phyloP scores from a whole-genome alignment of 2,113 vertebrate genomes.

The Neogale vison region DNA sequence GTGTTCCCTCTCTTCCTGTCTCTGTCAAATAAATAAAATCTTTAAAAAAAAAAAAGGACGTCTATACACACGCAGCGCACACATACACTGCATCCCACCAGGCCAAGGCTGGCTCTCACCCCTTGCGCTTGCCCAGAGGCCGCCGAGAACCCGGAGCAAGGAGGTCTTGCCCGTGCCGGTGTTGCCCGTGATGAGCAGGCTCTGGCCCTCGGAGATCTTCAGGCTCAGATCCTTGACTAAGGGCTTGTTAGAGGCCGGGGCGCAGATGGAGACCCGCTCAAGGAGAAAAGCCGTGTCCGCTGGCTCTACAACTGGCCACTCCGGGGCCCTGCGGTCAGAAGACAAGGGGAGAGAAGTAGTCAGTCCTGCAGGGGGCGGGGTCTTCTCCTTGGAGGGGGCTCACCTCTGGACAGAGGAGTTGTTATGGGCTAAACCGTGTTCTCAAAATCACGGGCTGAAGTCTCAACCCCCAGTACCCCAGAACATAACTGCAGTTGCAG shows the following conservation, averaged over 20 bases:
- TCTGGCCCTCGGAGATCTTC: constrained; percentile 89
- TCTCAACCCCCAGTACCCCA: not conserved
- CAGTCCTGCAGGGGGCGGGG: no score
- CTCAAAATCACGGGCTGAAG: not conserved
- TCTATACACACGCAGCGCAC: not conserved
- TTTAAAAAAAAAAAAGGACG: no score
- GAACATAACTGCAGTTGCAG: not conserved
- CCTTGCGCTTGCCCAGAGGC: constrained; percentile 90
- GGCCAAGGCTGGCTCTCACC: constrained; percentile 85
- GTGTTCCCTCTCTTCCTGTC: no score
- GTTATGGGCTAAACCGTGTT: not conserved
- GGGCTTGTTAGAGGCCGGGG: constrained; percentile 89
- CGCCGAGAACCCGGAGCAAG: constrained; percentile 92
- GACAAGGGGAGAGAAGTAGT: not conserved
- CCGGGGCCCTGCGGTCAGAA: constrained; percentile 78
- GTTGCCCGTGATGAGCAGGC: constrained; percentile 94
- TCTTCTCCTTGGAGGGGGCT: not conserved
- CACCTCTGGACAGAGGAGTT: not conserved
- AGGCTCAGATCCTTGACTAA: constrained; percentile 94
- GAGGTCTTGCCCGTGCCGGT: constrained; percentile 97
- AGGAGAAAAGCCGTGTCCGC: constrained; percentile 90
- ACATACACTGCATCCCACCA: fast-evolving
- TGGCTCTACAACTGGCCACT: constrained; percentile 64
- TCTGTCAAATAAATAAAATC: no score
- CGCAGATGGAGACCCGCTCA: constrained; percentile 88